phyloP scores from a whole-genome alignment of 1,140 invertebrate genomes.

The Drosophila erecta region DNA sequence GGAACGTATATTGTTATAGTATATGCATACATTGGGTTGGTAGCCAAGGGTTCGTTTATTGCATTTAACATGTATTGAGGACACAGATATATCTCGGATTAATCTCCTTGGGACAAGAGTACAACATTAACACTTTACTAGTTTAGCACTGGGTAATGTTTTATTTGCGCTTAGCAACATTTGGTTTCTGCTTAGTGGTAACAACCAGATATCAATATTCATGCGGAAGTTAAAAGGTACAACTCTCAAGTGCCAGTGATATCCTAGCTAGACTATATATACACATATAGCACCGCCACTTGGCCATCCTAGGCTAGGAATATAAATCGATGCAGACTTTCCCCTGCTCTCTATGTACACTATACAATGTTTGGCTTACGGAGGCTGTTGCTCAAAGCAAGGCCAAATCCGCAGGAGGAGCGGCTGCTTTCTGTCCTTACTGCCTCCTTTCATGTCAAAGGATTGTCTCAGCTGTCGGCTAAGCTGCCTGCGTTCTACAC shows the following conservation, averaged over 20 bases:
- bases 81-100: slow-evolving; percentile 60
- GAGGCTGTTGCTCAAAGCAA: slow-evolving; percentile 6
- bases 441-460: slow-evolving; percentile 2
- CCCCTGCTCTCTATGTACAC: slow-evolving; percentile 16
- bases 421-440: neutral
- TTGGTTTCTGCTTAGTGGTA: slow-evolving; percentile 51
- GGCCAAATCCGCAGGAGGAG: neutral
- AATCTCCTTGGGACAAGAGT: slow-evolving; percentile 31
- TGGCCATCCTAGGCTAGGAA: slow-evolving; percentile 40
- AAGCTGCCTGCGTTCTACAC: neutral
- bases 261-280: slow-evolving; percentile 44
- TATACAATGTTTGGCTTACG: slow-evolving; percentile 21
- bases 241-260: slow-evolving; percentile 65
- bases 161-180: slow-evolving; percentile 57
- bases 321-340: slow-evolving; percentile 1
- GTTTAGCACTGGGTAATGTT: slow-evolving; percentile 51
- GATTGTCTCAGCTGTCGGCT: neutral
- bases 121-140: slow-evolving; percentile 64
- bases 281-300: slow-evolving; percentile 25
- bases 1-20: slow-evolving; percentile 51
- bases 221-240: slow-evolving; percentile 63
- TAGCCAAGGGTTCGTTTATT: slow-evolving; percentile 40
- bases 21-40: slow-evolving; percentile 23
- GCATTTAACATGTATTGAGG: slow-evolving; percentile 49
- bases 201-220: slow-evolving; percentile 34